Conservation (phyloP, 2,797 vertebrate genomes). For the Mormyrus proboscirostris region DNA sequence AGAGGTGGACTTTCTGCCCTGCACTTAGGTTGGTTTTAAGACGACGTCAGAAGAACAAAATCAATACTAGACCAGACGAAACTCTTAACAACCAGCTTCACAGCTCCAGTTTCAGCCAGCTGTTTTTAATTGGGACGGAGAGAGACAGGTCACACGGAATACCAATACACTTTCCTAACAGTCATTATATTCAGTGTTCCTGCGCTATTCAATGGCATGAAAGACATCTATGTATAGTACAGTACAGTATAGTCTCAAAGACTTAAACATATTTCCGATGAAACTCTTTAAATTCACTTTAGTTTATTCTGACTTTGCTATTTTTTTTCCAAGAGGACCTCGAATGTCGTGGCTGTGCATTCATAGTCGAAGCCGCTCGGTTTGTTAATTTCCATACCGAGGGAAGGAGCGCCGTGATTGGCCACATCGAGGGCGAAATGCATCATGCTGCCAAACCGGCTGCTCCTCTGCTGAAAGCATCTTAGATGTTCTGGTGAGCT, state of each 20-base stretch:
- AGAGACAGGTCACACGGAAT: neutral
- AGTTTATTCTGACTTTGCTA: neutral
- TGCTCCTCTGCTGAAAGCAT: slow-evolving; percentile 1
- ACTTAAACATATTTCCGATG: neutral
- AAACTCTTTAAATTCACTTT: neutral
- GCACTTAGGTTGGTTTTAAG: neutral
- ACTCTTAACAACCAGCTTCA: neutral
- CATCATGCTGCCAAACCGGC: neutral
- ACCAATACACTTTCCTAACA: neutral
- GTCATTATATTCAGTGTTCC: neutral
- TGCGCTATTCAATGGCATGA: neutral
- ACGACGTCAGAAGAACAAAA: neutral
- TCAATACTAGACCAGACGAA: neutral
- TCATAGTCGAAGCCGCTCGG: neutral
- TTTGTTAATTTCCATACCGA: neutral
- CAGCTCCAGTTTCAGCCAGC: neutral
- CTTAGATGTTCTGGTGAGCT: slow-evolving; percentile 13
- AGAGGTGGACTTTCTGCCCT: neutral
- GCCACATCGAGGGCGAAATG: neutral
- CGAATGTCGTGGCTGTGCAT: neutral
- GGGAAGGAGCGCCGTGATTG: neutral
- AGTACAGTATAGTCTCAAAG: neutral
- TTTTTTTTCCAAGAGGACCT: neutral
- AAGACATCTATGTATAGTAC: neutral
- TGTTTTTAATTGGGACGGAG: slow-evolving; percentile 8